Evolutionary conservation across 2,797 vertebrate genomes (phyloP).

Genomic region (Gila robusta): DNA sequence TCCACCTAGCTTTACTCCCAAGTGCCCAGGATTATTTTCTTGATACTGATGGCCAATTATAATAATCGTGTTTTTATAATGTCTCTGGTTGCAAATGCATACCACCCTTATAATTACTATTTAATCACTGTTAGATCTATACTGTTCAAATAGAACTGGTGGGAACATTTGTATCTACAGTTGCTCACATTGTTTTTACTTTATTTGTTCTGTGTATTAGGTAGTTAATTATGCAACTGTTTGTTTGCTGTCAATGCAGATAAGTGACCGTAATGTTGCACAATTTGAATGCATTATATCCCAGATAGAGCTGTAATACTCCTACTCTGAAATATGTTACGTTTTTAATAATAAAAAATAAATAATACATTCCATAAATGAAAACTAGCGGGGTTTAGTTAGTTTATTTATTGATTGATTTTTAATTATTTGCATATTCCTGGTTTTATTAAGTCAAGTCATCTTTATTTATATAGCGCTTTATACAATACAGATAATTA

Average conservation of each 20-base stretch:
- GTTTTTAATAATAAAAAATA: not conserved
- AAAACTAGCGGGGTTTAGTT: not conserved
- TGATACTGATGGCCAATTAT: constrained; percentile 69
- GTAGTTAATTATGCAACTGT: not conserved
- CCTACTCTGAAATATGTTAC: not conserved
- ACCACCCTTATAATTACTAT: constrained; percentile 72
- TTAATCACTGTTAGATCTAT: constrained; percentile 68
- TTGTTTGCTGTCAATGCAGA: constrained; percentile 10
- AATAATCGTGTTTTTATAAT: constrained; percentile 69
- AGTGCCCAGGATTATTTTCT: constrained; percentile 59
- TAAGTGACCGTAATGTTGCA: not conserved
- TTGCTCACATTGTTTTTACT: not conserved
- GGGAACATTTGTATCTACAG: constrained; percentile 13
- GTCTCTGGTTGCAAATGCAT: constrained; percentile 60
- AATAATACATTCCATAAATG: not conserved
- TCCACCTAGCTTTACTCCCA: constrained; percentile 28
- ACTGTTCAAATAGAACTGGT: constrained; percentile 52
- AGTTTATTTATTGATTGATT: not conserved
- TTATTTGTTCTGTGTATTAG: not conserved
- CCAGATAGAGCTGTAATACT: not conserved
- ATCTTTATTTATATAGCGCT: not conserved
- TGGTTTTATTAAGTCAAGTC: not conserved
- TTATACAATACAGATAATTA: too few relatives aligned
- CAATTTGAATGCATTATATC: not conserved
- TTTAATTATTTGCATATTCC: not conserved